Percentiles rank a stretch among this genome's conserved stretches.
Evolutionary conservation across 2,797 vertebrate genomes (phyloP).

Genomic region (Ceryle rudis): DNA sequence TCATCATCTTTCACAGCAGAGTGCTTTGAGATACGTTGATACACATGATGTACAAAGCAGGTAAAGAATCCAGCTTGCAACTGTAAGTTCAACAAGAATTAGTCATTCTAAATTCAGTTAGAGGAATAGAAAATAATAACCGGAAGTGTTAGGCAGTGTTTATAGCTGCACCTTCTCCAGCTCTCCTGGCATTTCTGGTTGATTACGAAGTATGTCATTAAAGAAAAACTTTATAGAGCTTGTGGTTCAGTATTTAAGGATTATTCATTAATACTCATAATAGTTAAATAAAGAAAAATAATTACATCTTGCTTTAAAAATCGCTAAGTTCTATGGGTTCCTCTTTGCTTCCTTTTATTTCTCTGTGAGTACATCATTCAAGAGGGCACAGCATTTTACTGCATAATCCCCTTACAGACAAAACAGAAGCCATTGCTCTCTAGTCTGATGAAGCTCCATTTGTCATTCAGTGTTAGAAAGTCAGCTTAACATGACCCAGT

Average conservation of each 20-base stretch:
- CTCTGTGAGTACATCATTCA: not conserved
- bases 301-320: not conserved
- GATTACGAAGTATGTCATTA: not conserved
- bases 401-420: not conserved
- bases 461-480: not conserved
- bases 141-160: not conserved
- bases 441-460: not conserved
- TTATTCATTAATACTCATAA: not conserved
- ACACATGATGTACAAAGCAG: not conserved
- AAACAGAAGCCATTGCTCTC: not conserved
- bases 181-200: not conserved
- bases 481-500: not conserved
- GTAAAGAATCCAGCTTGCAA: not conserved
- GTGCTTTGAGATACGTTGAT: not conserved
- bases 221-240: not conserved
- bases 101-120: constrained; percentile 3
- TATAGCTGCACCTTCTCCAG: not conserved
- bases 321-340: not conserved
- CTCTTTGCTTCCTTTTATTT: not conserved
- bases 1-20: not conserved
- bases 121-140: not conserved
- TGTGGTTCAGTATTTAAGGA: not conserved
- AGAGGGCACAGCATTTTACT: not conserved
- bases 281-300: not conserved
- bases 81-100: not conserved